Base-by-base conservation (phyloP, 2,888 invertebrate genomes). In the Chaetoderma sp. region DNA sequence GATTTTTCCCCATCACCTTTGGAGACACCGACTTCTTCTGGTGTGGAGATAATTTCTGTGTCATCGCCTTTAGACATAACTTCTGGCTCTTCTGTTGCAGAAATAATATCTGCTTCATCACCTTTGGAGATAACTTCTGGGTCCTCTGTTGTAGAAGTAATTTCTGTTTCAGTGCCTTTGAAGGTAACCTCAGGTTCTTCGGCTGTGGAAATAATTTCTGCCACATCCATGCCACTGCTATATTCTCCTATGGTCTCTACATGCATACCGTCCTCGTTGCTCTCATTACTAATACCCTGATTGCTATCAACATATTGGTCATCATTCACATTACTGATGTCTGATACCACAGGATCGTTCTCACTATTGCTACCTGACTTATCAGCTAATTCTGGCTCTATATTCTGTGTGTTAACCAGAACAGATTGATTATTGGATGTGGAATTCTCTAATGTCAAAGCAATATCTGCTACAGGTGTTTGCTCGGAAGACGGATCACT, bases 291-390 rank as follows among this genome's bases (percentile, higher is more conserved):
- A 47, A 28, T 27, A 36, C 30, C 45, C 3, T n/a, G 23, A 27
- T n/a, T 36, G 21, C 42, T 50, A 39, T 32, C 33, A 8, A 18
- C 60, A 10, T 28, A 47, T 32, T 36, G 36, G 32, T 68, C 60
- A 47, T 60, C 33, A 18, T 21, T 21, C 13, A 39, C 3, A 44
- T 60, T 65, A 57, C 57, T 60, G 60, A 57, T 65, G 60, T 60
- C 60, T 36, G 44, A 60, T 59, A 65, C 56, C 21, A 33, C 39
- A 10, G 28, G 21, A 21, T 56, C n/a, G 3, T 18, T 32, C 36
- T 30, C 33, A 33, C 21, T 21, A 56, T 32, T 18, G 23, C 10
- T 18, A 36, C 18, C 36, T 21, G 21, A 32, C 21, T 30, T 56
- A 8, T 56, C 56, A 33, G 21, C 39, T 42, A 27, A 33, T 36